Percentiles rank a stretch among this genome's conserved stretches.
These are phyloP conservation scores for Nymphicus hollandicus DNA, from an alignment of 2,113 vertebrate species.

Conservation along the genomic window DNA sequence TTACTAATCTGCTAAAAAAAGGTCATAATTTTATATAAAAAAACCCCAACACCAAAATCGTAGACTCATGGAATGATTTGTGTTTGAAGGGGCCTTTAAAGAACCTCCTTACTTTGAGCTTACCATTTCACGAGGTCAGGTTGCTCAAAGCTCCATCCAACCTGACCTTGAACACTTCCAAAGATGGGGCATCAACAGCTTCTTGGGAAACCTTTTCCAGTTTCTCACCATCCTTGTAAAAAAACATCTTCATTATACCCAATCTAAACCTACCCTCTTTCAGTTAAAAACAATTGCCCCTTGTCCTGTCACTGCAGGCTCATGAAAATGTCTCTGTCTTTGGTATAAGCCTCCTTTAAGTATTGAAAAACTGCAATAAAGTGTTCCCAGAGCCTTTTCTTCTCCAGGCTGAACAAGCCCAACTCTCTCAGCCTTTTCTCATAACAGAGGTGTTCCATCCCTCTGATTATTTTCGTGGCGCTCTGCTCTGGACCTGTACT, in stretches of 20 bases:
- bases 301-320: neutral
- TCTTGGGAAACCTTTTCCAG: neutral
- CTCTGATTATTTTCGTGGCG: neutral
- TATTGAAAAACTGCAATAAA: neutral
- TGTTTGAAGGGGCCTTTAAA: neutral
- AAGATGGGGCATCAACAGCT: fast-evolving
- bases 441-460: fast-evolving
- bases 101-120: neutral
- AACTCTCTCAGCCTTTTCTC: neutral
- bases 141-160: neutral
- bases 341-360: neutral
- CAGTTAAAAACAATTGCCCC: neutral
- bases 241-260: neutral
- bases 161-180: neutral
- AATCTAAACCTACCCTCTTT: neutral
- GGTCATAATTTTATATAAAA: neutral
- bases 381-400: neutral
- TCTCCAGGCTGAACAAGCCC: neutral
- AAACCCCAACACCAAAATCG: neutral
- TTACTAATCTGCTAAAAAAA: neutral
- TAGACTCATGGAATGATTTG: neutral
- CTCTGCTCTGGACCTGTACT: neutral
- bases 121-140: neutral
- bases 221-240: neutral
- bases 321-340: neutral